Evolutionary conservation across 1,140 invertebrate genomes (phyloP).

Genomic region (Scylla paramamosain): DNA sequence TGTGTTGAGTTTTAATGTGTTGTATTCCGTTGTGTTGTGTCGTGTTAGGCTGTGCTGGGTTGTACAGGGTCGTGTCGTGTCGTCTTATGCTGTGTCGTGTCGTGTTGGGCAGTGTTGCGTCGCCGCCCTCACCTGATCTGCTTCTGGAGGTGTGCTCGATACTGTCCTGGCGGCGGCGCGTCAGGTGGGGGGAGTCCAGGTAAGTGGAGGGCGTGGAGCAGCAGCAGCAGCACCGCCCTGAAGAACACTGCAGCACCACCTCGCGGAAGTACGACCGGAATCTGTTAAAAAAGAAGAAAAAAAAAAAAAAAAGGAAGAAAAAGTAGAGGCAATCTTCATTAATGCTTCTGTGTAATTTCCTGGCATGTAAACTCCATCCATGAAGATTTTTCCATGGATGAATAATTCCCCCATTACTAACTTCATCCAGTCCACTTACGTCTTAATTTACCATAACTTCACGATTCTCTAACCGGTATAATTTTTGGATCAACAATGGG

Average conservation of each 20-base stretch:
- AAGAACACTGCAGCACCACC: conserved; percentile 48
- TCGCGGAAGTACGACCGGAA: conserved; percentile 56
- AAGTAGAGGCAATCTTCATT: neutral
- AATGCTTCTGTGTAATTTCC: too few species aligned
- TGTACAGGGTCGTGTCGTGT: neutral
- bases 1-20: too few species aligned
- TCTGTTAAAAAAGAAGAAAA: neutral
- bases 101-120: too few species aligned
- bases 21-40: too few species aligned
- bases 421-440: too few species aligned
- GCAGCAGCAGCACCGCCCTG: conserved; percentile 46
- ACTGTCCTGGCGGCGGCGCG: conserved; percentile 35
- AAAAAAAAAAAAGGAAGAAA: neutral
- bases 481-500: too few species aligned
- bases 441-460: too few species aligned
- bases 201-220: neutral
- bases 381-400: too few species aligned
- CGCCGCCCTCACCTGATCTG: conserved; percentile 40
- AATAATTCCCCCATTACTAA: too few species aligned
- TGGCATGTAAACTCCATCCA: too few species aligned
- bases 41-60: neutral
- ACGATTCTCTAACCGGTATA: too few species aligned
- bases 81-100: neutral
- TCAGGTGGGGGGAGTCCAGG: conserved; percentile 41
- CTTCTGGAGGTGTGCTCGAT: conserved; percentile 38